Conservation (phyloP, 2,888 invertebrate genomes). For the Hypselothyrea guttata region DNA sequence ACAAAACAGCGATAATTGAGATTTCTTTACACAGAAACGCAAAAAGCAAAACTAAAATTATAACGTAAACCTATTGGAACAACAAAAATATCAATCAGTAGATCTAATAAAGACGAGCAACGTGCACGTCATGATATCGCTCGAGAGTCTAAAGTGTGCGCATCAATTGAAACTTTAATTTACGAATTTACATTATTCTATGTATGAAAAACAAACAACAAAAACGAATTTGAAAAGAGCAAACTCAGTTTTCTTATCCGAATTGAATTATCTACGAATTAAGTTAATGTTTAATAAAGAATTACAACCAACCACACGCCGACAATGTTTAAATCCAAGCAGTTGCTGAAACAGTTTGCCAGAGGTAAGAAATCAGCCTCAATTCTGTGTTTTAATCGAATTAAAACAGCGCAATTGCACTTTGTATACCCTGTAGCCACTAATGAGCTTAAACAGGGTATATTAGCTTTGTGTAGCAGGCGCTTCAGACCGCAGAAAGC, state of each 20-base stretch:
- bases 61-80: slow-evolving; percentile 24
- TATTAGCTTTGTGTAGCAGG: too few relatives aligned
- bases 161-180: too few relatives aligned
- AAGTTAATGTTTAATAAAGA: slow-evolving; percentile 14
- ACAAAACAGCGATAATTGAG: slow-evolving; percentile 60
- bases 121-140: slow-evolving; percentile 43
- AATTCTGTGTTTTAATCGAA: neutral
- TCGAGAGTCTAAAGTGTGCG: neutral
- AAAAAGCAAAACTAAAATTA: slow-evolving; percentile 25
- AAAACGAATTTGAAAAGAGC: too few relatives aligned
- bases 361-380: slow-evolving; percentile 62
- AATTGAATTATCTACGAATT: slow-evolving; percentile 1
- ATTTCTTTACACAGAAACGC: slow-evolving; percentile 40
- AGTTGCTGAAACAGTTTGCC: slow-evolving; percentile 63
- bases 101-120: slow-evolving; percentile 45
- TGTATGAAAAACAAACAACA: too few relatives aligned
- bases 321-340: slow-evolving; percentile 76
- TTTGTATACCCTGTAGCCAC: too few relatives aligned
- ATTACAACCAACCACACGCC: slow-evolving; percentile 3
- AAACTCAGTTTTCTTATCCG: slow-evolving; percentile 2
- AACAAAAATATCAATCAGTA: slow-evolving; percentile 64
- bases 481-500: too few relatives aligned
- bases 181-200: too few relatives aligned
- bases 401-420: slow-evolving; percentile 27
- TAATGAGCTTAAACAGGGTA: too few relatives aligned